These are phyloP conservation scores for Aramus guarauna DNA, from an alignment of 2,113 vertebrate species.

Conservation along the genomic window DNA sequence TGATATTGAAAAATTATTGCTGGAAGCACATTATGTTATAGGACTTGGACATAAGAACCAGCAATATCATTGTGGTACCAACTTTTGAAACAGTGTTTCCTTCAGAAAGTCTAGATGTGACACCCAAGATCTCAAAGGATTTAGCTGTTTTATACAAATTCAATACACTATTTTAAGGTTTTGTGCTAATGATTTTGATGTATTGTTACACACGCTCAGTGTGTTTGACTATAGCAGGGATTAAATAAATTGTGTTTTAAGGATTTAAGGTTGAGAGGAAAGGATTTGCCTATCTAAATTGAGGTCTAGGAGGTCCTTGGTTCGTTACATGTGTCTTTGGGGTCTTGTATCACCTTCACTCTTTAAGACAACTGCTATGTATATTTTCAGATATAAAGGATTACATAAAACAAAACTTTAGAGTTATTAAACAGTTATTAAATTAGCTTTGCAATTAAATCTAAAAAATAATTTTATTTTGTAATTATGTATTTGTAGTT, in stretches of 20 bases:
- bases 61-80: background rate
- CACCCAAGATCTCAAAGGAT: conserved; percentile 7
- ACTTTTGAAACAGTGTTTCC: background rate
- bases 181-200: conserved; percentile 45
- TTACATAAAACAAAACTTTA: background rate
- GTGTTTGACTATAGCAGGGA: conserved; percentile 34
- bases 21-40: background rate
- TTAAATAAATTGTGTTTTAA: conserved; percentile 66
- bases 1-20: background rate
- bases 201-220: conserved; percentile 40
- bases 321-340: conserved; percentile 1
- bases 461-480: background rate
- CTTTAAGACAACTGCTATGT: background rate
- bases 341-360: background rate
- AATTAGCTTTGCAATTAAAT: background rate
- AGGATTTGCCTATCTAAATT: conserved; percentile 58
- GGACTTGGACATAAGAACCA: background rate
- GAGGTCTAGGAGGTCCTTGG: conserved; percentile 15
- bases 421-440: background rate
- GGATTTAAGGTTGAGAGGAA: conserved; percentile 47
- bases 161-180: conserved; percentile 33
- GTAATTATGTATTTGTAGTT: too few species aligned
- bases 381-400: background rate
- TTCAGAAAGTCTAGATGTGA: background rate
- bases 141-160: conserved; percentile 41